These are phyloP conservation scores for Thunnus albacares DNA, from an alignment of 2,797 vertebrate genomes.

Conservation along the genomic window DNA sequence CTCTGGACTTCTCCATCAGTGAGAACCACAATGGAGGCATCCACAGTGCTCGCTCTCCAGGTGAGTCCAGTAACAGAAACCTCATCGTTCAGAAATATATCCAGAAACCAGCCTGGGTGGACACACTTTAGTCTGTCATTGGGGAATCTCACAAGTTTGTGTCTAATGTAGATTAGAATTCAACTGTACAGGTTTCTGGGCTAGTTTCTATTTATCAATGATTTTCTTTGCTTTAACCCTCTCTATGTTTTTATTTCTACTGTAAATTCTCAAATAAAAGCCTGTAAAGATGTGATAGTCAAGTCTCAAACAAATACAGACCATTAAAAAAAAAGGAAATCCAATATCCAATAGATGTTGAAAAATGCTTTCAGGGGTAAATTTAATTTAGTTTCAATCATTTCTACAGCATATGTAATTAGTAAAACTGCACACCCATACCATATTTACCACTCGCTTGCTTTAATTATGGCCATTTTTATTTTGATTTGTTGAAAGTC, in stretches of 20 bases:
- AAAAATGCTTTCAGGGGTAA: not conserved
- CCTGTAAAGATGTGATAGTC: not conserved
- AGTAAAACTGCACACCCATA: not conserved
- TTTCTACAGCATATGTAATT: not conserved
- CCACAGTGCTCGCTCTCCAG: slow-evolving; percentile 92
- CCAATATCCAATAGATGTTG: not conserved
- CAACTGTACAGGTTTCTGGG: slow-evolving; percentile 32
- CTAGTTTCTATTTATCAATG: slow-evolving; percentile 9
- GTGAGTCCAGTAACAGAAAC: slow-evolving; percentile 77
- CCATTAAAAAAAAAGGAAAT: not conserved
- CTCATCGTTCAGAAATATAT: slow-evolving; percentile 13
- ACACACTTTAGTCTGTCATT: not conserved
- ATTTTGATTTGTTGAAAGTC: too few relatives aligned
- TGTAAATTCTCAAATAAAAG: slow-evolving; percentile 58
- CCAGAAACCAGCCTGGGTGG: slow-evolving; percentile 36
- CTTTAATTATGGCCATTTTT: not conserved
- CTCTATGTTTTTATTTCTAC: slow-evolving; percentile 34
- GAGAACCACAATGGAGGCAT: slow-evolving; percentile 95
- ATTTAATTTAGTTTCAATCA: not conserved
- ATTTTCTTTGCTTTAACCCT: slow-evolving; percentile 20
- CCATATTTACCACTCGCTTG: not conserved
- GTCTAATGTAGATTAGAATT: not conserved
- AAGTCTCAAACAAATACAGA: not conserved
- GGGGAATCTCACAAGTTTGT: not conserved
- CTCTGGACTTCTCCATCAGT: slow-evolving; percentile 90